Conservation (phyloP, 2,113 vertebrate species). For the Cromileptes altivelis region DNA sequence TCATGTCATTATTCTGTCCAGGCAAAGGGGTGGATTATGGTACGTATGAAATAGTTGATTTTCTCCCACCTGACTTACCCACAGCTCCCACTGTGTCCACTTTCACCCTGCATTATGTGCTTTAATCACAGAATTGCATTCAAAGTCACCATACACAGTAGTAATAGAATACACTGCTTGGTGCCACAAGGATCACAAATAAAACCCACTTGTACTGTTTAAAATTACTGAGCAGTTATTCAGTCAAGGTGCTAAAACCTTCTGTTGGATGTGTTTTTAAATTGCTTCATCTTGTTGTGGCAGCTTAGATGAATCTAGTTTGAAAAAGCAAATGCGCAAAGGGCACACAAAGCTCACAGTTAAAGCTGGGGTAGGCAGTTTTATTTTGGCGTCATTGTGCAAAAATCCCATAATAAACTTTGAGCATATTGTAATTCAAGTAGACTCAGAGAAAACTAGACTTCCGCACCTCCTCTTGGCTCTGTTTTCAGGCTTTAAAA, state of each 20-base stretch:
- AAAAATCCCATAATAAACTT: too few species aligned
- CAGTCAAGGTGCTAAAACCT: too few species aligned
- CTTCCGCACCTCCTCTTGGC: too few species aligned
- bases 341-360: background rate
- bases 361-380: too few species aligned
- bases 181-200: background rate
- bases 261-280: background rate
- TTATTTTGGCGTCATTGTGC: too few species aligned
- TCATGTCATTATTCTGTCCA: slow-evolving; percentile 57
- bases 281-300: background rate
- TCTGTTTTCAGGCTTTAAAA: too few species aligned
- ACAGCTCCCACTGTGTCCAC: slow-evolving; percentile 21
- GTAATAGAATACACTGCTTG: background rate
- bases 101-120: slow-evolving; percentile 1
- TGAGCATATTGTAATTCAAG: too few species aligned
- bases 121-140: slow-evolving; percentile 13
- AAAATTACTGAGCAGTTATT: background rate
- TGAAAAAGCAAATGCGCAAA: too few species aligned
- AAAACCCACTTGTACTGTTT: background rate
- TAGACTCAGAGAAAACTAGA: too few species aligned
- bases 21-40: slow-evolving; percentile 75
- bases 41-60: slow-evolving; percentile 69
- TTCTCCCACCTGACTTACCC: background rate
- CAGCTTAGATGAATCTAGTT: background rate
- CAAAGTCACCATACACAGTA: background rate